phyloP scores from a whole-genome alignment of 2,888 invertebrate species.

The Theristus sp. region DNA sequence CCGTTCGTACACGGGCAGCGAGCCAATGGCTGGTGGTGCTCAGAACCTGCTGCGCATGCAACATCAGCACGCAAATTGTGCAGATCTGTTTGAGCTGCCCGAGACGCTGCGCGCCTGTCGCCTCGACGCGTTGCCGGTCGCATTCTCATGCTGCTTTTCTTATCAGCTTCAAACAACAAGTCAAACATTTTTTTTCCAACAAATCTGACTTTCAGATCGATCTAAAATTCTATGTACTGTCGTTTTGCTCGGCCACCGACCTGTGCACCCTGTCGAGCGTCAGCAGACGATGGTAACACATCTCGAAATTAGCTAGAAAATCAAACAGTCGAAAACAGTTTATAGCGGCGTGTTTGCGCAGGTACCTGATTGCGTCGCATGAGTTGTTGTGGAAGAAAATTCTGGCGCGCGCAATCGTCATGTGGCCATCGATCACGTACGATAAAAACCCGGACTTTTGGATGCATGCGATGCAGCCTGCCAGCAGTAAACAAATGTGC shows the following conservation, averaged over 20 bases:
- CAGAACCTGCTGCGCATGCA: conserved; percentile 4
- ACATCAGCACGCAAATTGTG: background rate
- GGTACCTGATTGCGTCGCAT: background rate
- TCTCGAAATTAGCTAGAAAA: too few species aligned
- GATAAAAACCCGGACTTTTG: conserved; percentile 7
- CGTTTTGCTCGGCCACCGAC: background rate
- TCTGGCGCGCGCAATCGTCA: background rate
- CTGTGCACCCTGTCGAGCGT: conserved; percentile 1
- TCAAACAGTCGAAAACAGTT: too few species aligned
- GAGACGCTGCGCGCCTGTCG: background rate
- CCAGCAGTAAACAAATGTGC: conserved; percentile 4
- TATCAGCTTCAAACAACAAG: background rate
- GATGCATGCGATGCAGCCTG: background rate
- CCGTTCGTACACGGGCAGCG: conserved; percentile 3
- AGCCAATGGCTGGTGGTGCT: conserved; percentile 8
- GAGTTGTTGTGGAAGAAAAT: conserved; percentile 4
- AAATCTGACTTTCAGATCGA: background rate
- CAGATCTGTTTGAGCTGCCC: background rate
- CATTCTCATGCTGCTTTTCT: too few species aligned
- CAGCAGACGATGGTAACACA: background rate
- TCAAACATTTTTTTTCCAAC: background rate
- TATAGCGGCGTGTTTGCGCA: too few species aligned
- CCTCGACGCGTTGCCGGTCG: background rate
- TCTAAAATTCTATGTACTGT: background rate
- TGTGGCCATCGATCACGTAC: conserved; percentile 1